A percentile compares a stretch with the other conserved stretches of the same genome.
phyloP scores from a whole-genome alignment of 2,113 vertebrate species.

The Corythornis cristatus region DNA sequence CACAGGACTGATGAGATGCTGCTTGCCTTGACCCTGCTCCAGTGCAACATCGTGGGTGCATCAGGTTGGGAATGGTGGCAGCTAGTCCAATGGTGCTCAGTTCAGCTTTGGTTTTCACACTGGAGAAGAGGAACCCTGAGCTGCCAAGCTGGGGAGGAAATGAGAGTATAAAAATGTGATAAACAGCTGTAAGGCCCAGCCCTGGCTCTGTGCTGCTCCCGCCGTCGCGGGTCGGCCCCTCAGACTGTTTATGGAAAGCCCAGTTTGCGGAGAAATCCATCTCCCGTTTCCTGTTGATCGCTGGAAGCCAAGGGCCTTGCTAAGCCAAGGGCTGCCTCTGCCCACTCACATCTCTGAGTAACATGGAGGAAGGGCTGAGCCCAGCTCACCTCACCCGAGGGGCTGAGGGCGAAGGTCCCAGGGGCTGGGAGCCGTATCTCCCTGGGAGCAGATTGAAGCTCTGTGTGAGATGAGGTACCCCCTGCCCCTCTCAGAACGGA shows the following conservation, averaged over 20 bases:
- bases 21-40: background rate
- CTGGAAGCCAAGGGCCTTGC: conserved; percentile 48
- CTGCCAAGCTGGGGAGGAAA: background rate
- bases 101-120: rapidly evolving
- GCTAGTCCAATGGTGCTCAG: rapidly evolving
- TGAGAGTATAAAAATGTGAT: conserved; percentile 39
- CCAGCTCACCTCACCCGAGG: rapidly evolving
- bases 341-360: background rate
- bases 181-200: conserved; percentile 53
- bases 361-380: background rate
- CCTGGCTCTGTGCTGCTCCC: conserved; percentile 33
- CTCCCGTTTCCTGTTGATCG: conserved; percentile 70
- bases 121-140: background rate
- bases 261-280: conserved; percentile 71
- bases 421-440: rapidly evolving
- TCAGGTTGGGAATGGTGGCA: background rate
- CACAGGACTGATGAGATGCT: background rate
- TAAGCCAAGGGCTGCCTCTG: conserved; percentile 19
- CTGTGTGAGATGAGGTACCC: rapidly evolving
- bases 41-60: background rate
- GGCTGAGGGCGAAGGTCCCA: background rate
- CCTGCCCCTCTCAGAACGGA: background rate
- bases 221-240: conserved; percentile 55
- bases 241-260: conserved; percentile 72
- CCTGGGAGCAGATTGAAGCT: background rate